Base-by-base conservation (phyloP, 2,797 vertebrate species). In the Taeniopygia guttata region DNA sequence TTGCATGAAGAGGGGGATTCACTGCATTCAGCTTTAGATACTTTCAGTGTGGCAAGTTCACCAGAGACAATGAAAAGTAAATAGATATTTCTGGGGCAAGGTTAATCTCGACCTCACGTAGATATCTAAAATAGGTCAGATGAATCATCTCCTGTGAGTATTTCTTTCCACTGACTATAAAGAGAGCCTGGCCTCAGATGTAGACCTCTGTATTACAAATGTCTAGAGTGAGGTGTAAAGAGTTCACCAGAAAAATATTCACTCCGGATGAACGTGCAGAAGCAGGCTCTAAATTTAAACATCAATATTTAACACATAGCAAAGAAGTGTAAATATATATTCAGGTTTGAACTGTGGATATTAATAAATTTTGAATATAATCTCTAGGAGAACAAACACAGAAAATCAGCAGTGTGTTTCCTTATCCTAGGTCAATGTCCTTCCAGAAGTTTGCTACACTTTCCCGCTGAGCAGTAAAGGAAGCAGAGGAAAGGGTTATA, bases 101-200 rank as follows among this genome's bases (percentile, higher is more conserved):
- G 89, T 77, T 94, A 84, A 70, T 87, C 79, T 94, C 5, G 45
- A 89, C 91, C 64, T 95, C 81, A 89, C 2, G 3, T 63, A 83
- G 89, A 77, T 94, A 87, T 30, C 75, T 93, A 74, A 92, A 96
- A 91, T 68, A 93, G 89, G 82, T 89, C 93, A 92, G 68, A 95
- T 85, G 93, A 95, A 92, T 96, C 94, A 95, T 80, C 72, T 89
- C 75, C 82, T 89, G 32, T 92, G 89, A 84, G 38, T 83, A 70
- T 87, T 91, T 92, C 49, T 96, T 96, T 95, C 91, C 78, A n/a
- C 72, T 87, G 87, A 92, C 84, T 91, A 30, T 77, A 92, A 84
- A 91, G 81, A 42, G 68, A 87, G 68, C n/a, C 19, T 85, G 34
- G 30, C 49, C 78, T 92, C 59, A 84, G 67, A 89, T 38, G 45